Percentiles rank a stretch among this genome's conserved stretches.
These are phyloP conservation scores for Acleris laterana DNA, from an alignment of 2,888 invertebrate genomes.

Conservation along the genomic window DNA sequence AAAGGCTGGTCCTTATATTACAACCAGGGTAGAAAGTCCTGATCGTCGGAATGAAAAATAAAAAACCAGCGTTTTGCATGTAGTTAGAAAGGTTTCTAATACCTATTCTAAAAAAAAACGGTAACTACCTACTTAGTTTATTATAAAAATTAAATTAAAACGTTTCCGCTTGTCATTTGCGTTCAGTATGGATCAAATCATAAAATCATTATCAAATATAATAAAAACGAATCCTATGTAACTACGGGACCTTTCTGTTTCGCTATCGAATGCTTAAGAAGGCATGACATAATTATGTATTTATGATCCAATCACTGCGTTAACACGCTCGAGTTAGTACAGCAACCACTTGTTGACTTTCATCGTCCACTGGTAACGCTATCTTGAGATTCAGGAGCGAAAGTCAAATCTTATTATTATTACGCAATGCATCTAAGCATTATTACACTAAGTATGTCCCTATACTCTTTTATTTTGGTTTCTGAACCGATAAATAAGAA, in stretches of 20 bases:
- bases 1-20: no score
- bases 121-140: no score
- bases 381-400: slow-evolving; percentile 15
- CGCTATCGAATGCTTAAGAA: slow-evolving; percentile 18
- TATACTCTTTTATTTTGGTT: not conserved
- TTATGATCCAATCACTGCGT: slow-evolving; percentile 30
- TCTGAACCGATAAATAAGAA: no score
- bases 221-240: not conserved
- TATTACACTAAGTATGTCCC: not conserved
- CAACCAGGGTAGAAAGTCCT: no score
- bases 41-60: no score
- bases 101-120: no score
- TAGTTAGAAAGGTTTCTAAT: no score
- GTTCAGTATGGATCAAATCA: no score
- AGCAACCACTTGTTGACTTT: slow-evolving; percentile 33
- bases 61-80: no score
- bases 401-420: not conserved
- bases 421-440: not conserved
- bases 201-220: no score
- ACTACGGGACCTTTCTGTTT: not conserved
- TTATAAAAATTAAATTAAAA: no score
- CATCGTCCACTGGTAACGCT: slow-evolving; percentile 24
- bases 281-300: slow-evolving; percentile 27
- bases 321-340: slow-evolving; percentile 30
- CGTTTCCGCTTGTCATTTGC: no score